Evolutionary conservation across 2,113 vertebrate species (phyloP), one percentile per base, ranked within the genome.

Genomic region (Cinclus cinclus): DNA sequence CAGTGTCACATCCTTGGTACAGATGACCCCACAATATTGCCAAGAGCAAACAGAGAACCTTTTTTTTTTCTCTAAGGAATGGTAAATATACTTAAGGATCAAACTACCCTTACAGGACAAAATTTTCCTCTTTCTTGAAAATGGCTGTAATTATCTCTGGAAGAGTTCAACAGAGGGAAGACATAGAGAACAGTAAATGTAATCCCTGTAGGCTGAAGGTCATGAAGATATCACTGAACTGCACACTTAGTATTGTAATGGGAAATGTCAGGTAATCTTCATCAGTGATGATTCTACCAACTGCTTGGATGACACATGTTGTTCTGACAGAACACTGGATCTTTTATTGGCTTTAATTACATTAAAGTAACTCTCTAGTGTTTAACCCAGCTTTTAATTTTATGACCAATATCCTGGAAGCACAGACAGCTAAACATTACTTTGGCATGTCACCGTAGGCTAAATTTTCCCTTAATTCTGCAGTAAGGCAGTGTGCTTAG

Each of bases 311-410:
- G 71, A 76, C 71, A 83, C 42, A 75, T 37, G 78, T 60, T 76
- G 74, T 74, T 87, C 76, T 91, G 71, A 92, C 53, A 83, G 63
- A 91, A 83, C 33, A 73, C 46, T 63, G 44, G 67, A 65, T 70
- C 83, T 87, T 96, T 82, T 65, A 93, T 85, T 87, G 92, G 47
- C n/a, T 95, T 96, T 93, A 92, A 87, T 79, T 78, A 78, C n/a
- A 56, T 76, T 76, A 53, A 71, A 69, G 83, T 65, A 91, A 89
- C 82, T 83, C 33, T 87, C 30, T 52, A 77, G 56, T 69, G 46
- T 87, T 92, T 84, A 83, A 94, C 46, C 30, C 49, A 91, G 56
- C 46, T 96, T 91, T 95, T 76, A 87, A 92, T 95, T 95, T 95
- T 94, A 95, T 69, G 58, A 91, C 53, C 49, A 88, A 83, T 90